A percentile compares a stretch with the other conserved stretches of the same genome.
These are phyloP conservation scores for Saimiri boliviensis DNA, from an alignment of 2,113 vertebrate species.

Conservation along the genomic window DNA sequence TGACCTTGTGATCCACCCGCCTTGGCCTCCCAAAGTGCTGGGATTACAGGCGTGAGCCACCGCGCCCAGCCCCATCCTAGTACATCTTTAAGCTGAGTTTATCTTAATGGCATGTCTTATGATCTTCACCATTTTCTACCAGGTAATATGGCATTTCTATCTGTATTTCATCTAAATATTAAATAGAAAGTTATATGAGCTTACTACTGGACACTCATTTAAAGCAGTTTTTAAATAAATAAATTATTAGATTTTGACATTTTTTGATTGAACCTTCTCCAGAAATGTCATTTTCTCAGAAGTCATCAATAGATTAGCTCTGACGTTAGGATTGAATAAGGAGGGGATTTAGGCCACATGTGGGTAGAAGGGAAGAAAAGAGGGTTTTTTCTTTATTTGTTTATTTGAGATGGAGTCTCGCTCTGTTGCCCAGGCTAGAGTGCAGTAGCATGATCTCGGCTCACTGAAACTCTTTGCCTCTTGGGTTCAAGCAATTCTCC, in stretches of 20 bases:
- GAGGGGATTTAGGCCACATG: not conserved
- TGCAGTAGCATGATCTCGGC: too few relatives aligned
- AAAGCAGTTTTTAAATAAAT: conserved; percentile 3
- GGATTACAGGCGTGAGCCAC: too few relatives aligned
- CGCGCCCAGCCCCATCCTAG: too few relatives aligned
- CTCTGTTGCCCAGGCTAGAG: too few relatives aligned
- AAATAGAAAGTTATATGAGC: not conserved
- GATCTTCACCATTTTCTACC: not conserved
- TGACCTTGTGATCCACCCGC: too few relatives aligned
- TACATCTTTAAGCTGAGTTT: not conserved
- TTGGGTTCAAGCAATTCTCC: too few relatives aligned
- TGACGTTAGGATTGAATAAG: conserved; percentile 35
- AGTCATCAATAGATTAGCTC: not conserved
- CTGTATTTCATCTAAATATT: not conserved
- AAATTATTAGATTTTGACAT: conserved; percentile 33
- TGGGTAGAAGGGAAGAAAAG: not conserved
- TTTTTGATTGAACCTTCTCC: not conserved
- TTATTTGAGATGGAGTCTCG: too few relatives aligned
- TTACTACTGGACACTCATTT: not conserved
- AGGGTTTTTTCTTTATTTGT: too few relatives aligned
- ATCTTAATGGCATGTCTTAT: not conserved
- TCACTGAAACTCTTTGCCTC: too few relatives aligned
- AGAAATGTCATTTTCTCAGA: not conserved
- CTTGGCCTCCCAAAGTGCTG: too few relatives aligned
- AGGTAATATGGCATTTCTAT: not conserved